phyloP scores from a whole-genome alignment of 2,888 invertebrate species.

The Syrphus vitripennis region DNA sequence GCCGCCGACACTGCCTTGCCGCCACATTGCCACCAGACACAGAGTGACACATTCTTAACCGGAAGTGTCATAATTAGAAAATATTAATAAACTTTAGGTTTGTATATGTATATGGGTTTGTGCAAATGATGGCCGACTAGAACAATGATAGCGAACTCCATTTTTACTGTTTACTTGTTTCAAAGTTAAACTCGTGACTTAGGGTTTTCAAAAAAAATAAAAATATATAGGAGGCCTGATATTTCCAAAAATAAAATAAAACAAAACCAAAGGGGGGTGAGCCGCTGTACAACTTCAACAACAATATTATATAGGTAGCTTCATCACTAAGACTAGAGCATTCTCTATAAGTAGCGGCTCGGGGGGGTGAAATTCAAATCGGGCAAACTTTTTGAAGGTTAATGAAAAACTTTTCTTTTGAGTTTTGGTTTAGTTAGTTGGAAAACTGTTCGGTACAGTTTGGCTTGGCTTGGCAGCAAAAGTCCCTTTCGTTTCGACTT shows the following conservation, averaged over 20 bases:
- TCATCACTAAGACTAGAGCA: constrained; percentile 30
- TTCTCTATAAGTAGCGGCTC: constrained; percentile 62
- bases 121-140: constrained; percentile 37
- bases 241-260: constrained; percentile 22
- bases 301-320: constrained; percentile 54
- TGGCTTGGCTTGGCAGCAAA: constrained; percentile 67
- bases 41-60: constrained; percentile 58
- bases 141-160: constrained; percentile 15
- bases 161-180: constrained; percentile 55
- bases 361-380: constrained; percentile 71
- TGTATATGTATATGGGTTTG: constrained; percentile 10
- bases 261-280: constrained; percentile 41
- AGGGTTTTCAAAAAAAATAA: constrained; percentile 19
- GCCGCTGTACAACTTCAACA: constrained; percentile 67
- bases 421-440: constrained; percentile 71
- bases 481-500: constrained; percentile 68
- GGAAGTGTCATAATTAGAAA: constrained; percentile 68
- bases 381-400: constrained; percentile 72
- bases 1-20: neutral
- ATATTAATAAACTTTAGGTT: constrained; percentile 67
- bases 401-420: constrained; percentile 72
- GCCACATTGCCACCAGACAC: constrained; percentile 15
- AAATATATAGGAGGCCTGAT: constrained; percentile 45
- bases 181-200: constrained; percentile 67
- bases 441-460: constrained; percentile 70